These are phyloP conservation scores for Pungitius pungitius DNA, from an alignment of 2,113 vertebrate species.

Conservation along the genomic window DNA sequence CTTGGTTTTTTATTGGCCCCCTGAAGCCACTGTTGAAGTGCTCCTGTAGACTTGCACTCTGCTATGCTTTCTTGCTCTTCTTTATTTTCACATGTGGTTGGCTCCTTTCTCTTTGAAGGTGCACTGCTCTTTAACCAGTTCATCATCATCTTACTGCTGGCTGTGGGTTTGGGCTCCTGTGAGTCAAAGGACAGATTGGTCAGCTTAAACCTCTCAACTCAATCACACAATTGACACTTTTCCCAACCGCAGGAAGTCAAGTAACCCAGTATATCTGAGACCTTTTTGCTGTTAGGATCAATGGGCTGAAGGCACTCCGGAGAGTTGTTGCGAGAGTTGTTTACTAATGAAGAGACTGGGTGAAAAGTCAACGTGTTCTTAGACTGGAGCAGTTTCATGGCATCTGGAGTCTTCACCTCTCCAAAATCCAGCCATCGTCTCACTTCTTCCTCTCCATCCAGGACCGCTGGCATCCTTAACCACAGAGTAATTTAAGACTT, in stretches of 20 bases:
- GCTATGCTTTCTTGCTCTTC: slow-evolving; percentile 51
- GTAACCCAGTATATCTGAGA: slow-evolving; percentile 36
- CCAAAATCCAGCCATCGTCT: slow-evolving; percentile 92
- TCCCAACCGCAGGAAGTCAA: background rate
- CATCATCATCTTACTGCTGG: slow-evolving; percentile 86
- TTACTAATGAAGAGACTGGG: slow-evolving; percentile 90
- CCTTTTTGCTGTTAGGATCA: slow-evolving; percentile 81
- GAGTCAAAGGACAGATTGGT: slow-evolving; percentile 23
- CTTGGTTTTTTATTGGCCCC: slow-evolving; percentile 70
- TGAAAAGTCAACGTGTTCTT: slow-evolving; percentile 87
- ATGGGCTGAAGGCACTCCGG: slow-evolving; percentile 87
- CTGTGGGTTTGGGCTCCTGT: slow-evolving; percentile 80
- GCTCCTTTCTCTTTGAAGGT: slow-evolving; percentile 83
- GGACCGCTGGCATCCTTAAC: slow-evolving; percentile 93
- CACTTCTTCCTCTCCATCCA: slow-evolving; percentile 92
- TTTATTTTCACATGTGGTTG: slow-evolving; percentile 36
- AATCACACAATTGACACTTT: background rate
- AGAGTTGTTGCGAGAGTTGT: slow-evolving; percentile 87
- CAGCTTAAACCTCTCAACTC: background rate
- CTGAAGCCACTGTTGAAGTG: slow-evolving; percentile 75
- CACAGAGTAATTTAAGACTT: slow-evolving; percentile 3
- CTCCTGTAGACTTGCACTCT: slow-evolving; percentile 75
- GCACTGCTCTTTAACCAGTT: slow-evolving; percentile 85
- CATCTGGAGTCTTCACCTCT: slow-evolving; percentile 87
- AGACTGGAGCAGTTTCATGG: slow-evolving; percentile 87